These are phyloP conservation scores for Echeneis naucrates DNA, from an alignment of 2,797 vertebrate species.

Conservation along the genomic window DNA sequence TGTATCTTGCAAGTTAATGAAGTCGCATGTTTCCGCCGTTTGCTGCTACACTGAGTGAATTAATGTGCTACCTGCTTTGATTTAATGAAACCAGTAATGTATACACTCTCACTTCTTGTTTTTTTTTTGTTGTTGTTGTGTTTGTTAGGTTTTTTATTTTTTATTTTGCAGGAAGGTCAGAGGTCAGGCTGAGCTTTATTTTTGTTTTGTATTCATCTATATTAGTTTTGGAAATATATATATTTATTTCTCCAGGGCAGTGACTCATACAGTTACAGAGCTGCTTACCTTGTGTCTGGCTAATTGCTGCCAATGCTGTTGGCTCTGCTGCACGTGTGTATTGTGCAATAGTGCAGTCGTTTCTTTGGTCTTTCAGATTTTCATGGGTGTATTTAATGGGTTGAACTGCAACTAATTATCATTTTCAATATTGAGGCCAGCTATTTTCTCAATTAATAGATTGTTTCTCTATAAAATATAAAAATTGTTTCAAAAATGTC, in stretches of 20 bases:
- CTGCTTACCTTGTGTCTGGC: conserved; percentile 11
- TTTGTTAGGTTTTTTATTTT: conserved; percentile 1
- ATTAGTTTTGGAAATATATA: no score
- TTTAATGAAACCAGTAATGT: conserved; percentile 44
- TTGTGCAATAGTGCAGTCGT: background rate
- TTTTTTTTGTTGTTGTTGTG: conserved; percentile 18
- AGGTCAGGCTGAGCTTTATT: conserved; percentile 13
- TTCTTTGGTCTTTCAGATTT: conserved; percentile 4
- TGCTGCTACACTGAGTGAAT: conserved; percentile 38
- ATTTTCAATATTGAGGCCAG: background rate
- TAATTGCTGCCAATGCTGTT: conserved; percentile 22
- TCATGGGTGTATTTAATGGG: conserved; percentile 8
- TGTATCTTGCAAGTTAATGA: conserved; percentile 52
- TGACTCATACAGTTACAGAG: conserved; percentile 22
- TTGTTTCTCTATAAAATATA: background rate
- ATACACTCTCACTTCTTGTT: conserved; percentile 4
- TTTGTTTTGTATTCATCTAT: no score
- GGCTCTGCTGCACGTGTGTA: conserved; percentile 19
- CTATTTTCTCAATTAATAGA: background rate
- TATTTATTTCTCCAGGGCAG: conserved; percentile 2
- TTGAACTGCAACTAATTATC: background rate
- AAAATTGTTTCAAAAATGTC: no score
- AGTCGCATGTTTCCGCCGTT: conserved; percentile 46
- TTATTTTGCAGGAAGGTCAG: background rate
- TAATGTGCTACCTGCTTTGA: conserved; percentile 50